Evolutionary conservation across 2,113 vertebrate genomes (phyloP).

Genomic region (Odontophorus gujanensis): DNA sequence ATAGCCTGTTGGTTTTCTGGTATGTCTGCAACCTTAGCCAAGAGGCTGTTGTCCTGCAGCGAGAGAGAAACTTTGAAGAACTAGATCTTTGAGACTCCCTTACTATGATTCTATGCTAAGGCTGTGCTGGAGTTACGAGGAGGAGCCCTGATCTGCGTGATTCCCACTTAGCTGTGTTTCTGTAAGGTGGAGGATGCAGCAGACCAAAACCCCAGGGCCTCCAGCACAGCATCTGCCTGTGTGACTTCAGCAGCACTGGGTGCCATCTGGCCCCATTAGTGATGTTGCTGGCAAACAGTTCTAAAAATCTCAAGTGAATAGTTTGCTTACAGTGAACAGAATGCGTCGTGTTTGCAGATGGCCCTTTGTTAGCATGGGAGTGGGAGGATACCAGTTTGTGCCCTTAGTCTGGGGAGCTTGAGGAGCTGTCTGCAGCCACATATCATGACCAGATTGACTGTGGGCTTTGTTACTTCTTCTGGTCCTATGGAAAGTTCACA

Average conservation of each 20-base stretch:
- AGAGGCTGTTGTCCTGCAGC: constrained; percentile 17
- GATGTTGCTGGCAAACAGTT: neutral
- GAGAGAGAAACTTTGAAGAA: neutral
- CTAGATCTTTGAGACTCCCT: no score
- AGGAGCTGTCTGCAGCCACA: neutral
- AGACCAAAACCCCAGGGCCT: neutral
- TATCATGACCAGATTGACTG: neutral
- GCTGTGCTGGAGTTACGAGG: accelerated
- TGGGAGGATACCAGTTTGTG: neutral
- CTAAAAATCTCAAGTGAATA: neutral
- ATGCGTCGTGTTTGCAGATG: neutral
- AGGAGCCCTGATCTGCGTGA: neutral
- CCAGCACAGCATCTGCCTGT: accelerated
- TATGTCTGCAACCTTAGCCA: constrained; percentile 56
- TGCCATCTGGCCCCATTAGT: neutral
- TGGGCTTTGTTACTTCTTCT: neutral
- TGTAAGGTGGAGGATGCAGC: neutral
- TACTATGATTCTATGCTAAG: neutral
- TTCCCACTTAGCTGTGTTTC: accelerated
- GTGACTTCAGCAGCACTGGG: neutral
- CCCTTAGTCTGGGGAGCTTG: neutral
- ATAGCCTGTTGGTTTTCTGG: constrained; percentile 36
- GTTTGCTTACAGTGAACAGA: neutral
- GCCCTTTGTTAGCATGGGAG: neutral
- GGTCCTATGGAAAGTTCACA: neutral